Percentiles rank a stretch among this genome's conserved stretches.
Conservation (phyloP, 2,888 invertebrate species). For the Hemithea aestivaria region DNA sequence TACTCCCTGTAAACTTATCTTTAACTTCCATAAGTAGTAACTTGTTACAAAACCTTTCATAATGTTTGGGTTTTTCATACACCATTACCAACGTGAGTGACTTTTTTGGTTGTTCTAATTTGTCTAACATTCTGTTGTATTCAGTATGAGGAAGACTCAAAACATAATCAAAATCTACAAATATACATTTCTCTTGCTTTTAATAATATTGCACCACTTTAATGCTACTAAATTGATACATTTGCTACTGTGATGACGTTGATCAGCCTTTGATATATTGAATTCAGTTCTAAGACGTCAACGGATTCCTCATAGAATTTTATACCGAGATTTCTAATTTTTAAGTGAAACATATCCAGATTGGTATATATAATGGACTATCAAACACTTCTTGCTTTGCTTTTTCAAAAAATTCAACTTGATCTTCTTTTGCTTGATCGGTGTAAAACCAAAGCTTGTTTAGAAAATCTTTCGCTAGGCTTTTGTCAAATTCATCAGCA, state of each 20-base stretch:
- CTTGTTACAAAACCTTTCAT: conserved; percentile 24
- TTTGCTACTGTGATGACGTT: conserved; percentile 33
- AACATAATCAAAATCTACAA: conserved; percentile 39
- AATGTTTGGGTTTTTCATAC: conserved; percentile 30
- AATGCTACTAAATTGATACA: conserved; percentile 30
- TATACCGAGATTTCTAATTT: conserved; percentile 31
- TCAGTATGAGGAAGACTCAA: conserved; percentile 33
- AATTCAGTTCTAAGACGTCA: conserved; percentile 25
- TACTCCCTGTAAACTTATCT: conserved; percentile 22
- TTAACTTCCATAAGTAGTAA: conserved; percentile 33
- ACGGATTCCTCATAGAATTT: conserved; percentile 27
- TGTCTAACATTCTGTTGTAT: conserved; percentile 33
- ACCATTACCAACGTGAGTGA: conserved; percentile 30
- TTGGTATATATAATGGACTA: conserved; percentile 37
- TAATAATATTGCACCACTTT: conserved; percentile 36
- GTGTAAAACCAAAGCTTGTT: conserved; percentile 42
- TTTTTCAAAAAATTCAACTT: conserved; percentile 38
- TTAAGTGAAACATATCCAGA: conserved; percentile 35
- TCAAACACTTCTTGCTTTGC: conserved; percentile 39
- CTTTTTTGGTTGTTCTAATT: conserved; percentile 29
- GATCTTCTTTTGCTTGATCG: conserved; percentile 39
- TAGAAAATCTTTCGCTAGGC: conserved; percentile 36
- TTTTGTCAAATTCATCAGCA: conserved; percentile 31
- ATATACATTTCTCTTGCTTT: conserved; percentile 24
- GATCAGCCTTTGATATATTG: conserved; percentile 17